Conservation (phyloP, 2,888 invertebrate genomes). For the Eilema sororculum region DNA sequence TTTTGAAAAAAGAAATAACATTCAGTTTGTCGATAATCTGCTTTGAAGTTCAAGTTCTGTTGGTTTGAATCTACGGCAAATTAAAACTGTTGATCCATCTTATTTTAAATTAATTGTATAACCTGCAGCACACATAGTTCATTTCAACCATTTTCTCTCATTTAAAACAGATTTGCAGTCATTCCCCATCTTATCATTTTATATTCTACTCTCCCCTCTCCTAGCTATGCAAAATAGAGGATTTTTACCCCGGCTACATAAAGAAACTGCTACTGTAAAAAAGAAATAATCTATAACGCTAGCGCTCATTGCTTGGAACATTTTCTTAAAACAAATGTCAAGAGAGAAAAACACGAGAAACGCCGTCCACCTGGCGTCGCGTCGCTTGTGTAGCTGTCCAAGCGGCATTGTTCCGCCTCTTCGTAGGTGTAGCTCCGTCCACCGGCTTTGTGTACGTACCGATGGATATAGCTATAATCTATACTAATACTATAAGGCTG, state of each 20-base stretch:
- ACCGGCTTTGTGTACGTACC: conserved; percentile 5
- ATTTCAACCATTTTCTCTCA: too few relatives aligned
- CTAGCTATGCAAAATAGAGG: too few relatives aligned
- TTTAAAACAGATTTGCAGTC: neutral
- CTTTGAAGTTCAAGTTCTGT: neutral
- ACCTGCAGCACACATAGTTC: too few relatives aligned
- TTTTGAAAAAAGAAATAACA: too few relatives aligned
- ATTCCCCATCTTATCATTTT: neutral
- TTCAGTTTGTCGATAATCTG: too few relatives aligned
- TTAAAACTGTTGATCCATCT: neutral
- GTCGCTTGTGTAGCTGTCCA: conserved; percentile 22
- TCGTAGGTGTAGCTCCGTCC: neutral
- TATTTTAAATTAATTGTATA: neutral
- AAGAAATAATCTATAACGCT: neutral
- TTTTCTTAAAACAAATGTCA: neutral
- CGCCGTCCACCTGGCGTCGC: conserved; percentile 36
- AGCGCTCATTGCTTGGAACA: neutral
- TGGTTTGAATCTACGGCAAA: neutral
- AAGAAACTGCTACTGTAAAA: neutral
- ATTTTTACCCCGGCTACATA: too few relatives aligned
- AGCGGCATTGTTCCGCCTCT: conserved; percentile 19
- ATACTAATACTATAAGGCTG: too few relatives aligned
- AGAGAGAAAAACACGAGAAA: conserved; percentile 35
- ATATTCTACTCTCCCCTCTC: neutral
- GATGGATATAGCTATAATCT: neutral